Conservation (phyloP, 2,113 vertebrate genomes). For the Istiophorus platypterus region DNA sequence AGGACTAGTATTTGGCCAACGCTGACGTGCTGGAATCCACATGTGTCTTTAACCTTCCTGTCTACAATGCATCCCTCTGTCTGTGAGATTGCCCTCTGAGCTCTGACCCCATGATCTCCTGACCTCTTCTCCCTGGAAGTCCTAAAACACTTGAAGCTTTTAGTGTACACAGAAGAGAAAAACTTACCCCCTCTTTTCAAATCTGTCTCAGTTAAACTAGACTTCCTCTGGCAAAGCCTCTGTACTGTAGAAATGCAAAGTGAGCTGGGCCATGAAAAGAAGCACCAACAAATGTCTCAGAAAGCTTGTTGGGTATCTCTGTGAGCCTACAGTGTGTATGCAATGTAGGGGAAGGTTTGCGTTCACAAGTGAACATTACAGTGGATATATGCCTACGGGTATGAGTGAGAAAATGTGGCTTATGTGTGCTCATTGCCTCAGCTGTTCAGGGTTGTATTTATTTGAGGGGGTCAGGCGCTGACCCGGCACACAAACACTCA, state of each 20-base stretch:
- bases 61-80: conserved; percentile 78
- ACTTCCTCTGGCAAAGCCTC: conserved; percentile 2
- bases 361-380: conserved; percentile 16
- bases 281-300: conserved; percentile 20
- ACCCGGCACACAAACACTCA: conserved; percentile 75
- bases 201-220: conserved; percentile 10
- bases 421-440: conserved; percentile 53
- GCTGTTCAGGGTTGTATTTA: conserved; percentile 75
- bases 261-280: conserved; percentile 54
- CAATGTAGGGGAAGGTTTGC: background rate
- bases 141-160: conserved; percentile 40
- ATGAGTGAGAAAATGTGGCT: conserved; percentile 50
- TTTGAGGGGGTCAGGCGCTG: conserved; percentile 69
- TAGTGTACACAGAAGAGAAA: conserved; percentile 21
- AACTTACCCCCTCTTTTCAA: background rate
- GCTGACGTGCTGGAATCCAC: conserved; percentile 79
- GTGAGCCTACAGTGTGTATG: conserved; percentile 19
- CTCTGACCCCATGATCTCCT: conserved; percentile 66
- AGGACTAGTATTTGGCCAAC: conserved; percentile 67
- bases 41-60: conserved; percentile 78
- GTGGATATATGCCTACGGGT: background rate
- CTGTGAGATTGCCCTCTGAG: conserved; percentile 65
- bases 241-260: conserved; percentile 32
- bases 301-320: conserved; percentile 5
- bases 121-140: conserved; percentile 61